These are phyloP conservation scores for Tolmerus cingulatus DNA, from an alignment of 2,888 invertebrate genomes.

Conservation along the genomic window DNA sequence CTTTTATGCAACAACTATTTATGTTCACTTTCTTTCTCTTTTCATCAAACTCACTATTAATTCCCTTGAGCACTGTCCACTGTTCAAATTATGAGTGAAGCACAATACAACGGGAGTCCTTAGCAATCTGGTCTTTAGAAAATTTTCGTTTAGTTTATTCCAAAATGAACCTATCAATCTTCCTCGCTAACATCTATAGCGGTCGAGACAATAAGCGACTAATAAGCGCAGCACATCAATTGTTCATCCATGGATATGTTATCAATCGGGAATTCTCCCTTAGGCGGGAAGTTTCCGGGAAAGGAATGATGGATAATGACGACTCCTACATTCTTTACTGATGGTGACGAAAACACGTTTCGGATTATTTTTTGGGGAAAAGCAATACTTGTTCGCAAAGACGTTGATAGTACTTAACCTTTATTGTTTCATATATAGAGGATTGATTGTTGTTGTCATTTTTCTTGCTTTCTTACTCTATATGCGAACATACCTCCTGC, in stretches of 20 bases:
- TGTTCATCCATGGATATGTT: background rate
- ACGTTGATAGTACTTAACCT: slow-evolving; percentile 13
- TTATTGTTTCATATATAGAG: background rate
- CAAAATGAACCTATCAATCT: background rate
- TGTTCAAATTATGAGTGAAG: background rate
- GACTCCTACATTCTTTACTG: background rate
- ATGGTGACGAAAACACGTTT: background rate
- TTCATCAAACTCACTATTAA: background rate
- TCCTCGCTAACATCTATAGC: background rate
- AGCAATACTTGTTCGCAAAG: slow-evolving; percentile 1
- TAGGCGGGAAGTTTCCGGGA: background rate
- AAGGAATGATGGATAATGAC: background rate
- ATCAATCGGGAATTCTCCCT: background rate
- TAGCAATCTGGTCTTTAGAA: background rate
- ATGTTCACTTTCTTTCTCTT: background rate
- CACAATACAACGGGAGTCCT: background rate
- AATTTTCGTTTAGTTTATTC: background rate
- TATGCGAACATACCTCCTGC: background rate
- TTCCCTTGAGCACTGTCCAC: background rate
- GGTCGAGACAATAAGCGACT: slow-evolving; percentile 1
- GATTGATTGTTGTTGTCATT: background rate
- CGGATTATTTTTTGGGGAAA: background rate
- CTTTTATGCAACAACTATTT: background rate
- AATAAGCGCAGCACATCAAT: slow-evolving; percentile 4
- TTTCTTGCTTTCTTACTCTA: background rate